Base-by-base conservation (phyloP, 2,797 vertebrate species). In the Lophius americanus region DNA sequence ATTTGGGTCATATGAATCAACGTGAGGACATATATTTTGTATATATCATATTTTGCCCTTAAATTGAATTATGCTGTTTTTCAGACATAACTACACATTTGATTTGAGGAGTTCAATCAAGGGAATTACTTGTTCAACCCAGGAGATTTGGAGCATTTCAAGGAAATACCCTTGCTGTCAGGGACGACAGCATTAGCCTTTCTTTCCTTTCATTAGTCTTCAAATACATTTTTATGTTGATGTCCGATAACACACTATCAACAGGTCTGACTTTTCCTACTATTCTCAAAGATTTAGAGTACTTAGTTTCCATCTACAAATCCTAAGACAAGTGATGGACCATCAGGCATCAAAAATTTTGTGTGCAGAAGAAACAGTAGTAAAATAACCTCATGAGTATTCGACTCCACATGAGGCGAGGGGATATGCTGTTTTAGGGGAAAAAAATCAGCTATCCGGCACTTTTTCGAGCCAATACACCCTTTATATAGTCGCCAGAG, bases 401-500 rank as follows among this genome's bases (percentile, higher is more conserved):
- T 85, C 78, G 37, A 43, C 77, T 81, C 68, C 79, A 84, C 71
- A 76, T 86, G 84, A 81, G 76, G 76, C 70, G 36, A 7, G 13
- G 52, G 70, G 73, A 79, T 66, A 53, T 6, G 72, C 70, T 10
- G 65, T 85, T 75, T 79, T 84, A 72, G 82, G 70, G 4, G 9
- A 47, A 46, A 82, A 86, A 75, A 75, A 66, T n/a, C 10, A 48
- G 51, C 56, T 85, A 75, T 81, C 75, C 57, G 58, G 60, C 79
- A 70, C 76, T 64, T 78, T 50, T 72, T 56, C 2, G 38, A 75
- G 84, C 77, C 86, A 85, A 68, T 7, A 13, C 52, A 79, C 65
- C 64, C 78, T 87, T 89, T 85, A 85, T 82, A 68, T 73, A 73
- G 64, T 73, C 39, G 83, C 87, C 89, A 91, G 83, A 66, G 82